A percentile compares a stretch with the other conserved stretches of the same genome.
Evolutionary conservation across 2,888 invertebrate genomes (phyloP).

Genomic region (Polymixis flavicincta): DNA sequence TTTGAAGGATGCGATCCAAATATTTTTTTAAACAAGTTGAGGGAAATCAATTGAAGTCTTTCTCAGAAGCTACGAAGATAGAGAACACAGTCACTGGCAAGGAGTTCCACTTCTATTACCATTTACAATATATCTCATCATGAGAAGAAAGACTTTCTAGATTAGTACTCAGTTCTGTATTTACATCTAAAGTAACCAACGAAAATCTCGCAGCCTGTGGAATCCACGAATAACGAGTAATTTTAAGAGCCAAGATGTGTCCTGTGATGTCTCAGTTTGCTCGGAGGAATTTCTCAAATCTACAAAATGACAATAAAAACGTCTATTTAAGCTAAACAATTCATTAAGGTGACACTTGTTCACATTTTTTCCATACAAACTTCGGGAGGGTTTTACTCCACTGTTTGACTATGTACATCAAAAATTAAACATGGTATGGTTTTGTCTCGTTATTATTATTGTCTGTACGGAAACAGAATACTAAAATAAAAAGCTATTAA

Average conservation of each 20-base stretch:
- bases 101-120: neutral
- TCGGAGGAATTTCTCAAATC: conserved; percentile 12
- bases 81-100: neutral
- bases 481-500: too few species aligned
- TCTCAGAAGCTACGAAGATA: neutral
- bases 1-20: neutral
- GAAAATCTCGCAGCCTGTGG: neutral
- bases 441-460: too few species aligned
- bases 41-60: neutral
- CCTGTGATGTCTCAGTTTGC: conserved; percentile 7
- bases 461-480: too few species aligned
- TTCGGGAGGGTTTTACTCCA: too few species aligned
- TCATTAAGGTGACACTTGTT: too few species aligned
- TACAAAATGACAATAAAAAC: conserved; percentile 23
- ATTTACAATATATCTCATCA: neutral
- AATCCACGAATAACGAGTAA: conserved; percentile 23
- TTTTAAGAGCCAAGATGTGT: conserved; percentile 25
- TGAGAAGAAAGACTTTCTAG: neutral
- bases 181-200: neutral
- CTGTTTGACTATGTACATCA: too few species aligned
- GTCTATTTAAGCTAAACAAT: conserved; percentile 33
- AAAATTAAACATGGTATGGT: too few species aligned
- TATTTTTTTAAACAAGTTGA: neutral
- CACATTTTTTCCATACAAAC: too few species aligned
- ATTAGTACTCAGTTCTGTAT: neutral